Evolutionary conservation across 2,113 vertebrate genomes (phyloP).

Genomic region (Caretta caretta): DNA sequence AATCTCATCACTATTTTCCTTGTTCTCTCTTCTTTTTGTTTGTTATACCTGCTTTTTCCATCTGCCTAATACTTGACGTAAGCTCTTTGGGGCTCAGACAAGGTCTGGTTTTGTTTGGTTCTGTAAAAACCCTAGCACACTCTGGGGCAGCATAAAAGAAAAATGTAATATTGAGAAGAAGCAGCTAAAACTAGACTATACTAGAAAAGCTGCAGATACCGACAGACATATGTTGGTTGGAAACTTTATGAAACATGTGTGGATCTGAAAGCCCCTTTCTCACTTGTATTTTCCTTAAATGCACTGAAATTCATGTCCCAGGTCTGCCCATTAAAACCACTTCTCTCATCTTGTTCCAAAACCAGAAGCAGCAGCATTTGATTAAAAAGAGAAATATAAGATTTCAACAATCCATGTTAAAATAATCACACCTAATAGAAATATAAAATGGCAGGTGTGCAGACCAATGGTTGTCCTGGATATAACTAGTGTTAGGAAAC

Average conservation of each 20-base stretch:
- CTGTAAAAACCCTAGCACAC: not conserved
- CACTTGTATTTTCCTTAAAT: not conserved
- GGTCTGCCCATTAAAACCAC: not conserved
- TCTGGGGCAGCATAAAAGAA: not conserved
- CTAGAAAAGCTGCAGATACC: not conserved
- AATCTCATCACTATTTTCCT: not conserved
- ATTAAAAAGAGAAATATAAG: not conserved
- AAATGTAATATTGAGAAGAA: not conserved
- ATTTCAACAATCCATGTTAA: not conserved
- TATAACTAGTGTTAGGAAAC: not conserved
- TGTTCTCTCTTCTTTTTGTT: not conserved
- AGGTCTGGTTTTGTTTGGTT: not conserved
- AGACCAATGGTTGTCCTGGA: not conserved
- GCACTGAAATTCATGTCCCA: not conserved
- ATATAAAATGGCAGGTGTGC: accelerated
- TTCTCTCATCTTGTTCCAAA: not conserved
- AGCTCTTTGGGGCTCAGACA: not conserved
- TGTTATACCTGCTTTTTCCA: not conserved
- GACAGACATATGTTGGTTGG: not conserved
- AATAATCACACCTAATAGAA: not conserved
- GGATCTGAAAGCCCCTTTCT: not conserved
- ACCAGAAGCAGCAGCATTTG: not conserved
- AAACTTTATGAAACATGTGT: not conserved
- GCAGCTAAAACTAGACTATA: not conserved
- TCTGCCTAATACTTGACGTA: not conserved